Base-by-base conservation (phyloP, 1,140 invertebrate species). In the Agrilus planipennis region DNA sequence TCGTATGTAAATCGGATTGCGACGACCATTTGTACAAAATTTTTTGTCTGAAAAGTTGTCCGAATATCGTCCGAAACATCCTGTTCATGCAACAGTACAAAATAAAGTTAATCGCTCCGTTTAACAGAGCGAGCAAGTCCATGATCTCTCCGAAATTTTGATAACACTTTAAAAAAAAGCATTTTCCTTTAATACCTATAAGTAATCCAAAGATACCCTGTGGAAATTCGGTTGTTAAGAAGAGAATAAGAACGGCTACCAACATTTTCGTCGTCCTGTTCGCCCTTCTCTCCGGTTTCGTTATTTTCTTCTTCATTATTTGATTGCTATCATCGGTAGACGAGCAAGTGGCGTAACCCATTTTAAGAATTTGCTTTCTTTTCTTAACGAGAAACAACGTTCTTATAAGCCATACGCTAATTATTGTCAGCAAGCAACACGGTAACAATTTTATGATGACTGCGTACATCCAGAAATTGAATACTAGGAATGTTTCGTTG, bases 81-180 rank as follows among this genome's bases (percentile, higher is more conserved):
- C 84, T 71, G 27, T 85, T 90, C 91, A 95, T 96, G 18, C 82
- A 79, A 49, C 90, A 94, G 58, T 95, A 96, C 4, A 96, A 71
- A 28, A 96, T 81, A 58, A 96, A 95, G 57, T 92, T 94, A 28
- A 95, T 82, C 5, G 87, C 83, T 4, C 86, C 88, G 64, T 95
- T 96, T 37, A 95, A 64, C 3, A 96, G 65, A 0, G 91, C 91
- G 36, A 94, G 63, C 14, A 93, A 76, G 58, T 96, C 92, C 82
- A 93, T 89, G 6, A 94, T 51, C 58, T 92, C 87, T 1, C 88
- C 89, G 34, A 92, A 81, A 19, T 78, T 75, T 61, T 75, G 69
- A 53, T 86, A 87, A 54, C 82, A 86, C 31, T 66, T 69, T 16
- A 71, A 60, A 49, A 87, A 85, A 56, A 88, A 84, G 44, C 75